Evolutionary conservation across 2,797 vertebrate genomes (phyloP), one percentile per base, ranked within the genome.

Genomic region (Sebastes oblongus): DNA sequence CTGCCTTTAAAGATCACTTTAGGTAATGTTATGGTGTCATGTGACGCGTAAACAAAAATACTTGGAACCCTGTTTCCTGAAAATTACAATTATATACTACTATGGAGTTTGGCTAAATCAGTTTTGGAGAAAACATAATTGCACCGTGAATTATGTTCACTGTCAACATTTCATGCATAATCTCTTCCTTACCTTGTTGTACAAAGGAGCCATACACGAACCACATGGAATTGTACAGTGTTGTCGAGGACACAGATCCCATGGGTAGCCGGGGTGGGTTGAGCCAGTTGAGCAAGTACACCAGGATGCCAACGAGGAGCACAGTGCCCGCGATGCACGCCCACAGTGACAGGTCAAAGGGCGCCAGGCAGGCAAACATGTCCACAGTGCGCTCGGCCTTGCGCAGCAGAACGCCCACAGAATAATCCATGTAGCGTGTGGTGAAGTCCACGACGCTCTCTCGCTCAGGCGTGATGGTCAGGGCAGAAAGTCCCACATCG

Each of bases 211-310:
- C 98, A 1, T 99, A 99, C 76, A 99, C 98, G 69, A 99, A 98
- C 98, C 98, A 99, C 98, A 99, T 99, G 93, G 98, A 99, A 90
- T 99, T 99, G 93, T 99, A 99, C 75, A 99, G 97, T 0, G 98
- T 99, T 18, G 98, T 99, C 5, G 98, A 98, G 2, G 98, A 98
- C 94, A 99, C 96, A 0, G 97, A 97, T 84, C 98, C 98, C 98
- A 99, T 98, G 88, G 98, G 98, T 55, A 99, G 95, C n/a, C 98
- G 96, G 0, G 98, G 98, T 0, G 98, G 98, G 91, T 99, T 99
- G 81, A 99, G 96, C 98, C 98, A 99, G 92, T 99, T 99, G 80
- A 99, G 94, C 86, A 99, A 95, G 93, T 99, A 99, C 68, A 99
- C 98, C 85, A 99, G 94, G 29, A 98, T 96, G 78, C 98, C 98